Percentiles rank a stretch among this genome's conserved stretches.
Evolutionary conservation across 2,797 vertebrate genomes (phyloP).

Genomic region (Acrocephalus scirpaceus): DNA sequence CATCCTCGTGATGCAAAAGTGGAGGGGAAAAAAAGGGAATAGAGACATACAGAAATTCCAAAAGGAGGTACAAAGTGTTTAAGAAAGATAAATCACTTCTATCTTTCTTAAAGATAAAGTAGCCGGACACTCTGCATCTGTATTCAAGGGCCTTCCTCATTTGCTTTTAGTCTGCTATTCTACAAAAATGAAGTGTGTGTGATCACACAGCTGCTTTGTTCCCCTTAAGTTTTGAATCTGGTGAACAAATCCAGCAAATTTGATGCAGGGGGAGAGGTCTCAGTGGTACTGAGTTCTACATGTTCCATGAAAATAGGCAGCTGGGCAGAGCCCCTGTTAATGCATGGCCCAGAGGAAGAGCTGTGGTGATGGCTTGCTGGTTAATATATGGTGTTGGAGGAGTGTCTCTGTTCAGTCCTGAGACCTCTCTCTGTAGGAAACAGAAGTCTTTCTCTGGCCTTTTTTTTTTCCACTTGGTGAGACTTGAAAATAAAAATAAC

Average conservation of each 20-base stretch:
- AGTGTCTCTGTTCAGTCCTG: background rate
- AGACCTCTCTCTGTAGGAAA: background rate
- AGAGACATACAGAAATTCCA: background rate
- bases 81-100: background rate
- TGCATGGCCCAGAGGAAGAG: background rate
- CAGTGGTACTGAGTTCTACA: background rate
- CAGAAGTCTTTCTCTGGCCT: background rate
- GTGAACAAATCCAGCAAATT: constrained; percentile 4
- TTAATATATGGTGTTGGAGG: background rate
- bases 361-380: background rate
- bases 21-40: background rate
- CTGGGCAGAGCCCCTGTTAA: constrained; percentile 41
- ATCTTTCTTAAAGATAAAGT: no score
- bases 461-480: background rate
- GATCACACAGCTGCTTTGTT: background rate
- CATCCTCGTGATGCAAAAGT: background rate
- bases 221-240: background rate
- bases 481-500: constrained; percentile 58
- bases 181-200: background rate
- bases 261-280: background rate
- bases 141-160: background rate
- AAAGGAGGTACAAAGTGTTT: background rate
- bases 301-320: constrained; percentile 32
- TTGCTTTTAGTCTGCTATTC: background rate
- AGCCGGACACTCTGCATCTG: background rate